Conservation (phyloP, 1,140 invertebrate species). For the Druon quercuslanigerum region DNA sequence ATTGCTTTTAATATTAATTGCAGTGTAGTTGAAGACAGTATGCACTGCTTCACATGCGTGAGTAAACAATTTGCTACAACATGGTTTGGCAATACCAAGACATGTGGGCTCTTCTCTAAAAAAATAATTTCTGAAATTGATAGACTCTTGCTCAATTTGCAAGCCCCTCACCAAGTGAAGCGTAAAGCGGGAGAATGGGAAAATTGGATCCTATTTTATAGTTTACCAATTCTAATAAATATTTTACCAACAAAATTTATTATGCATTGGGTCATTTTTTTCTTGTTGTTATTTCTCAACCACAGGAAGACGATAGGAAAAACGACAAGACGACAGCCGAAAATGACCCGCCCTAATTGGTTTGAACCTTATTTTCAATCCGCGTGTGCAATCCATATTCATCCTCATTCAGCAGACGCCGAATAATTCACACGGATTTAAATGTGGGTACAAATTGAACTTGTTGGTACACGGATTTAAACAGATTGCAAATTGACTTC, state of each 20-base stretch:
- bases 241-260: conserved; percentile 28
- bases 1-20: not conserved
- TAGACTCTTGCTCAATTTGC: not conserved
- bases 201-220: conserved; percentile 44
- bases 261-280: conserved; percentile 35
- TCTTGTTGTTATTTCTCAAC: too few species aligned
- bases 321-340: too few species aligned
- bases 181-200: not conserved
- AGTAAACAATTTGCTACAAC: not conserved
- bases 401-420: too few species aligned
- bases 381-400: too few species aligned
- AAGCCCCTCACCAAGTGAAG: conserved; percentile 1
- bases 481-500: too few species aligned
- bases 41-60: not conserved
- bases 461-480: too few species aligned
- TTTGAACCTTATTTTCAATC: too few species aligned
- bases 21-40: not conserved
- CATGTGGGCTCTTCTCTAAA: not conserved
- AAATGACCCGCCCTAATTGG: too few species aligned
- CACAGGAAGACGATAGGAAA: too few species aligned
- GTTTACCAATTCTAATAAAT: conserved; percentile 33
- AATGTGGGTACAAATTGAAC: too few species aligned
- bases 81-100: not conserved
- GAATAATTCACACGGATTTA: too few species aligned
- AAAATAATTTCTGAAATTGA: not conserved